Evolutionary conservation across 2,888 invertebrate species (phyloP).

Genomic region (Xanthia togata): DNA sequence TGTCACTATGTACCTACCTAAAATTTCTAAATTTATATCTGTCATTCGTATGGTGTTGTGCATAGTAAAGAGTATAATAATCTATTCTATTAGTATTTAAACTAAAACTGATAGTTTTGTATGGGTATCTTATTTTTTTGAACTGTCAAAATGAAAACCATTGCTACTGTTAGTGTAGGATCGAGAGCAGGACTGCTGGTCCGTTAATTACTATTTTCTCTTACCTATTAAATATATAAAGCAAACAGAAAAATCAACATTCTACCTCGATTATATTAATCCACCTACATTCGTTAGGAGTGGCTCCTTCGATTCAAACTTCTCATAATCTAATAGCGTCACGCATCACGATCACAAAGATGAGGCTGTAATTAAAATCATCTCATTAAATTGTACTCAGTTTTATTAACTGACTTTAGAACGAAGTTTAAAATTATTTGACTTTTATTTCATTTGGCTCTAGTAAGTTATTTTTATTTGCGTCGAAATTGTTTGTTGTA

Average conservation of each 20-base stretch:
- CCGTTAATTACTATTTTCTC: background rate
- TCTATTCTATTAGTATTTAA: too few species aligned
- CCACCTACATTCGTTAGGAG: constrained; percentile 25
- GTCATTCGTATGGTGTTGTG: too few species aligned
- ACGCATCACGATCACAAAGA: constrained; percentile 46
- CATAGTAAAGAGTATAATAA: too few species aligned
- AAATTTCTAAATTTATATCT: too few species aligned
- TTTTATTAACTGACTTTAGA: constrained; percentile 16
- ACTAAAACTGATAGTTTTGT: too few species aligned
- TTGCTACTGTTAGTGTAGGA: too few species aligned
- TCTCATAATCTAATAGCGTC: constrained; percentile 41
- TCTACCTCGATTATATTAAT: background rate
- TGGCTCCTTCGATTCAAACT: constrained; percentile 27
- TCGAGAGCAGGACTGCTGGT: too few species aligned
- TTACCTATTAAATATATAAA: too few species aligned
- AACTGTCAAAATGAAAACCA: too few species aligned
- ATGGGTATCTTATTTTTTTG: too few species aligned
- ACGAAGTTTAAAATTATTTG: constrained; percentile 23
- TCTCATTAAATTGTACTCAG: constrained; percentile 53
- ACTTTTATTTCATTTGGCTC: constrained; percentile 25
- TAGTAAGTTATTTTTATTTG: background rate
- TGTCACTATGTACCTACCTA: too few species aligned
- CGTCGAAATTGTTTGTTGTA: background rate
- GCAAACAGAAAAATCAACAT: background rate
- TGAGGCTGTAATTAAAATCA: constrained; percentile 46